phyloP scores from a whole-genome alignment of 2,888 invertebrate genomes.

The Galeopsomyia nigrocyanea region DNA sequence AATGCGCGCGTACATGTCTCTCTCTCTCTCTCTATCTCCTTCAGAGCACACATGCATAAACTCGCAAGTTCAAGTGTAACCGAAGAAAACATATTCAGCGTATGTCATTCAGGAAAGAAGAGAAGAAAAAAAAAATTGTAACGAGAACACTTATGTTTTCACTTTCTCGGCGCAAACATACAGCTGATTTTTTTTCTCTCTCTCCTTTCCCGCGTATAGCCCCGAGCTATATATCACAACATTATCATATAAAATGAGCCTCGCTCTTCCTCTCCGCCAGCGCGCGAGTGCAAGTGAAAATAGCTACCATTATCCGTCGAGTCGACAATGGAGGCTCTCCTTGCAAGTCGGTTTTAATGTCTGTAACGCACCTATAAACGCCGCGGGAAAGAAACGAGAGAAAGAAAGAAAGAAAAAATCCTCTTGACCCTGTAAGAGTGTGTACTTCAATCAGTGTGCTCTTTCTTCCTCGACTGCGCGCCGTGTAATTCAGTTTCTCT shows the following conservation, averaged over 20 bases:
- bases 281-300: slow-evolving; percentile 13
- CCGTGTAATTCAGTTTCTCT: slow-evolving; percentile 25
- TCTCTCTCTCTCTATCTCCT: no score
- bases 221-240: slow-evolving; percentile 3
- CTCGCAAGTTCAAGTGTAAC: no score
- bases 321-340: not conserved
- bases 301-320: not conserved
- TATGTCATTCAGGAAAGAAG: no score
- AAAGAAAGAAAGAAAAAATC: not conserved
- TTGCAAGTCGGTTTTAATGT: not conserved
- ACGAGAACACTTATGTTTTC: slow-evolving; percentile 26
- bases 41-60: no score
- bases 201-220: not conserved
- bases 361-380: not conserved
- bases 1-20: no score
- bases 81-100: no score
- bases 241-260: slow-evolving; percentile 30
- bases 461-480: no score
- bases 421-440: not conserved
- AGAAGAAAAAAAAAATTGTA: slow-evolving; percentile 7
- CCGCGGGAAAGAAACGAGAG: not conserved
- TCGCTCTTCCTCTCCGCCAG: not conserved
- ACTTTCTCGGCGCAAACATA: slow-evolving; percentile 16
- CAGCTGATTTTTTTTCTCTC: slow-evolving; percentile 1
- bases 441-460: no score